Base-by-base conservation (phyloP, 2,113 vertebrate species). In the Nerophis ophidion region DNA sequence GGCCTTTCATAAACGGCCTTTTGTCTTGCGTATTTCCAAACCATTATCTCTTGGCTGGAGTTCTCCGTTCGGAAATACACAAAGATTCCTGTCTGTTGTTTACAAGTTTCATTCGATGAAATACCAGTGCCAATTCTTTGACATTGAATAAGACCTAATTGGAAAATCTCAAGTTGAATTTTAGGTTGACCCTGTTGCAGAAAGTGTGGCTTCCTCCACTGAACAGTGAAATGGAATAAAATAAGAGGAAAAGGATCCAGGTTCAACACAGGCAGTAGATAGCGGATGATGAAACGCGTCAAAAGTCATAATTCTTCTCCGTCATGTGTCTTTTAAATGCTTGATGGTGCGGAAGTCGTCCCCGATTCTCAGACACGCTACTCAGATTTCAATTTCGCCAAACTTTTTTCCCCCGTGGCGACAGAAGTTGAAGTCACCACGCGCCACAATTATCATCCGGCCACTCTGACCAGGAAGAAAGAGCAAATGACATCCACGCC, bases 361-460 rank as follows among this genome's bases (percentile, higher is more conserved):
- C 26, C 55, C 33, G 48, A 80, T 70, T 77, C 76, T 86, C 80
- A 81, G 88, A 90, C 87, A 90, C 85, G 85, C 84, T 81, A 53
- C 75, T 85, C 74, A 86, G 86, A 86, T 90, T 90, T 90, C 87
- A 90, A 90, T 90, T 90, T 89, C 65, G 81, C 65, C 77, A 78
- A 86, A 66, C 52, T 72, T 76, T 83, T 83, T 80, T 70, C 80
- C 78, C 26, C 76, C 66, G 50, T 67, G 75, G 75, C 74, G 64
- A 78, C 70, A 79, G 81, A 81, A 75, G 74, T 82, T 82, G 68
- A 83, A 71, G 77, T 81, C 81, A 85, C 79, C 83, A 81, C 72
- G 60, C 72, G 69, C 80, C 77, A 86, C 90, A 90, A 91, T 91
- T 91, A 91, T 79, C 77, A 72, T 81, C 84, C 80, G 86, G 76